Evolutionary conservation across 2,797 vertebrate species (phyloP).

Genomic region (Etheostoma nigrum): DNA sequence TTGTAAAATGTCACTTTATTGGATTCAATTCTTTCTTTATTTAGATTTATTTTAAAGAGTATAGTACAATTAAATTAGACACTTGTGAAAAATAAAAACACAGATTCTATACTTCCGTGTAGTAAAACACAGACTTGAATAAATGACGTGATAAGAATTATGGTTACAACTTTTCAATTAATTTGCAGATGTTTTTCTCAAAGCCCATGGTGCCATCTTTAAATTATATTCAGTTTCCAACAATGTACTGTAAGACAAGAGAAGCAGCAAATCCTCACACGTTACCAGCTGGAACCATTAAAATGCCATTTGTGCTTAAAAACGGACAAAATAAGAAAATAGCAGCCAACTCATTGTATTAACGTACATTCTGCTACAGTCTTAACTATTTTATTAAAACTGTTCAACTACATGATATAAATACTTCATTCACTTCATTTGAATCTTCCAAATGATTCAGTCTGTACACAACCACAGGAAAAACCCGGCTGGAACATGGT

Average conservation of each 20-base stretch:
- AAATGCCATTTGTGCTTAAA: not conserved
- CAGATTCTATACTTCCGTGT: not conserved
- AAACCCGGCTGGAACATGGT: conserved; percentile 18
- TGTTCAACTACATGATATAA: not conserved
- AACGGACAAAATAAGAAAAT: not conserved
- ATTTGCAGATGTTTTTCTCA: not conserved
- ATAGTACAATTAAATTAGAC: not conserved
- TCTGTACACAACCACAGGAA: not conserved
- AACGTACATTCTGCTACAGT: not conserved
- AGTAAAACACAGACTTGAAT: not conserved
- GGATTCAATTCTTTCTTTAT: conserved; percentile 5
- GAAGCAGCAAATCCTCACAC: not conserved
- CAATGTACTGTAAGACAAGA: not conserved
- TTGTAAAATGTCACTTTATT: conserved; percentile 4
- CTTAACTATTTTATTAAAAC: not conserved
- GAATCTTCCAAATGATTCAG: not conserved
- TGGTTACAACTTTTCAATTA: not conserved
- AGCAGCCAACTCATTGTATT: not conserved
- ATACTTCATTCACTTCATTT: not conserved
- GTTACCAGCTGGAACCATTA: not conserved
- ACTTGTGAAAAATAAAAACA: not conserved
- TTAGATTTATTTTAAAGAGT: not conserved
- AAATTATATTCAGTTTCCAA: not conserved
- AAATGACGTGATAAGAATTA: not conserved
- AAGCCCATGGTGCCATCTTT: not conserved